Base-by-base conservation (phyloP, 2,113 vertebrate species). In the Trichechus manatus region DNA sequence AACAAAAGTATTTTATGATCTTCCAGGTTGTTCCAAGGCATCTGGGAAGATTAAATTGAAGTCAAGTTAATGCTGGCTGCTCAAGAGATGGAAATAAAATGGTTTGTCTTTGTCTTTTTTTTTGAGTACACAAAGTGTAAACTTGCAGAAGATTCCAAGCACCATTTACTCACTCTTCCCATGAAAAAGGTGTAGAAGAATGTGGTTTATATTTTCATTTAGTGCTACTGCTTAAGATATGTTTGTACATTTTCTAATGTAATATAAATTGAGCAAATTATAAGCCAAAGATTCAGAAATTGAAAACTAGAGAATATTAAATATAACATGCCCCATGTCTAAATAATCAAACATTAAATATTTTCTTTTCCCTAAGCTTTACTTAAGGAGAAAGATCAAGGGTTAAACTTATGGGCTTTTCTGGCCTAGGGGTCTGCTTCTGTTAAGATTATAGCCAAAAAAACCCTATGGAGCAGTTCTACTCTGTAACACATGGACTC, bases 11-110 rank as follows among this genome's bases (percentile, higher is more conserved):
- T 72, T 36, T 53, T 72, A 59, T 72, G 79, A 10, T 68, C 83
- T 80, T 97, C 77, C 97, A 98, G 98, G 17, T 97, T 98, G 83
- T 98, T 98, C 87, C 94, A 97, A 79, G 85, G 27, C 75, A 27
- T 94, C 91, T 47, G 47, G 47, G 95, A 96, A 33, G 96, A 0
- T 3, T 97, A 97, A 39, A 92, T 96, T 64, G 93, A 66, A 66
- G 64, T 66, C 6, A 97, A 68, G 84, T 96, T 64, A 91, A 97
- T 59, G 42, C 89, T 23, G 59, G 47, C 87, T 47, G 61, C 42
- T 70, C 63, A 33, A 94, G 91, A 77, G 81, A 96, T 94, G 87
- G 56, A 81, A 94, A 88, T 82, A 75, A 64, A 95, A 39, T 82
- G 77, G 31, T 96, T 95, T 94, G 92, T 47, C 27, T 4, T 84